Evolutionary conservation across 1,140 invertebrate species (phyloP).

Genomic region (Aporrectodea caliginosa): DNA sequence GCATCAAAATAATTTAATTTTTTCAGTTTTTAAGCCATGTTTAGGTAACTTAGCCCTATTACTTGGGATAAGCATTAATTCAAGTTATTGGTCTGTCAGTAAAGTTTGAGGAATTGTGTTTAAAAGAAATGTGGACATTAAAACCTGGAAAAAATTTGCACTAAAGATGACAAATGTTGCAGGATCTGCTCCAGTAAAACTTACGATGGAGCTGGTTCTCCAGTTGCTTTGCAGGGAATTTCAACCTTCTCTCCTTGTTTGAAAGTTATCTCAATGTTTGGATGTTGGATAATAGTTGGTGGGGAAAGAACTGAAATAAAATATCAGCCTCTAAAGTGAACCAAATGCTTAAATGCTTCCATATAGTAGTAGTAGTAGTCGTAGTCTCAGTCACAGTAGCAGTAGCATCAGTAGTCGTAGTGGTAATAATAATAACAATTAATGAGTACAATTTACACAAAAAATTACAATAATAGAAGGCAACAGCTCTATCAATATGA

Average conservation of each 20-base stretch:
- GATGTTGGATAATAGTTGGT: conserved; percentile 40
- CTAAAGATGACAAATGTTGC: neutral
- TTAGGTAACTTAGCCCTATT: too few species aligned
- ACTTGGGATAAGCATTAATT: too few species aligned
- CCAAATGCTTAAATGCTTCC: too few species aligned
- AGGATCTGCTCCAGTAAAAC: neutral
- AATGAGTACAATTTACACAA: neutral
- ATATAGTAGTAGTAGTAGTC: too few species aligned
- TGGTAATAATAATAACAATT: neutral
- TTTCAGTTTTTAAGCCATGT: too few species aligned
- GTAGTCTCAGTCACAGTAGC: neutral
- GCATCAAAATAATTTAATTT: too few species aligned
- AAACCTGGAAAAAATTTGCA: too few species aligned
- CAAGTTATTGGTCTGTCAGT: too few species aligned
- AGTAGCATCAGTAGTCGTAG: neutral
- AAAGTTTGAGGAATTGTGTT: too few species aligned
- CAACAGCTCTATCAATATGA: neutral
- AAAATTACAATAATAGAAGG: neutral
- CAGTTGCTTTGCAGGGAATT: conserved; percentile 42
- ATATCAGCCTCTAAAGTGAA: too few species aligned
- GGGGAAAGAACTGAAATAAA: conserved; percentile 34
- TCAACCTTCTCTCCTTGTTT: conserved; percentile 42
- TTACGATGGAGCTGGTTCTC: conserved; percentile 40
- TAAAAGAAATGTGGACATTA: too few species aligned
- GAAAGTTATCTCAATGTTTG: conserved; percentile 38